Evolutionary conservation across 2,797 vertebrate genomes (phyloP), one percentile per base, ranked within the genome.

Genomic region (Mareca penelope): DNA sequence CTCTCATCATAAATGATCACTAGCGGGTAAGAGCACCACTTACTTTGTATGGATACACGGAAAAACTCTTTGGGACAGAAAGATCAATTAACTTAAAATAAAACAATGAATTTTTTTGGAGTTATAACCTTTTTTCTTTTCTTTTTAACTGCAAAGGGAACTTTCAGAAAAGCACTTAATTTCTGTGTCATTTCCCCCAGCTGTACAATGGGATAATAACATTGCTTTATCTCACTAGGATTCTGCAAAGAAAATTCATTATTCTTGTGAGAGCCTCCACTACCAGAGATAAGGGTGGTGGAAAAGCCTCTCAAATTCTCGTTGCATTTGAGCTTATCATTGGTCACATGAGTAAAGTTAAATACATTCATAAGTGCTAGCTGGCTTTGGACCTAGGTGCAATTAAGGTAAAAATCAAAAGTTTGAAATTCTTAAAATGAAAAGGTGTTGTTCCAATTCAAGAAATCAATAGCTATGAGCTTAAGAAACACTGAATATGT

Each of bases 191-290:
- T 73, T 93, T 90, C 89, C 82, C 56, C n/a, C 57, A 83, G 61
- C 73, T 73, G 65, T 91, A 95, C 89, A 96, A 91, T 63, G 48
- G 64, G 56, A 88, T 93, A 93, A 94, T 94, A 95, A 77, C 75
- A 73, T 67, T 85, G 73, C 70, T 94, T 96, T 94, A 95, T 96
- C 91, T 91, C 80, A 52, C 77, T 56, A 52, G 67, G 63, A 81
- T 89, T 96, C 91, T 86, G 63, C 84, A 67, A 90, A 89, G 83
- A 94, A 96, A 95, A 94, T 63, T 96, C 77, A 94, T 95, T 96
- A 96, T 94, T 94, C 85, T 88, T 92, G 46, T 85, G 55, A 90
- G 60, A 94, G n/a, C 29, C 46, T 79, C 77, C 68, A 69, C 87
- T 84, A 79, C 55, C 15, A 72, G 52, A 95, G 94, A 95, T 95